These are phyloP conservation scores for Lutra lutra DNA, from an alignment of 2,797 vertebrate species.

Conservation along the genomic window DNA sequence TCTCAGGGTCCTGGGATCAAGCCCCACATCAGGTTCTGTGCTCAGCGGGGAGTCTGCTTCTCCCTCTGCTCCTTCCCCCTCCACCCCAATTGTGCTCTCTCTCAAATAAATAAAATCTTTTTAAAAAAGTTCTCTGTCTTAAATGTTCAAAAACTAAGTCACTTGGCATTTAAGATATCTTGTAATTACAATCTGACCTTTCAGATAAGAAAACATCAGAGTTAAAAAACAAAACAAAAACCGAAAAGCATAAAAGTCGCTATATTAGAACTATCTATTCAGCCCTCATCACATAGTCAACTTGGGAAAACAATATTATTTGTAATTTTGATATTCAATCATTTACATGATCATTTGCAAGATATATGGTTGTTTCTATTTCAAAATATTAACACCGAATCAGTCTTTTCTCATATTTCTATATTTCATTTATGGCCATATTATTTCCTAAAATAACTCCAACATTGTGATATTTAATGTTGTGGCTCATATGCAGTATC, in stretches of 20 bases:
- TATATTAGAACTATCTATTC: neutral
- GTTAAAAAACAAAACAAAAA: neutral
- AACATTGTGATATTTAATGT: neutral
- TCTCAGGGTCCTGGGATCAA: neutral
- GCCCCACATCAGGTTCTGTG: neutral
- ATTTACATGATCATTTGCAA: neutral
- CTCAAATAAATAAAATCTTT: neutral
- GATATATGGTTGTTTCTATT: neutral
- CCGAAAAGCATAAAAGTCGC: neutral
- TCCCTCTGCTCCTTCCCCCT: neutral
- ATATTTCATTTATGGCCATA: neutral
- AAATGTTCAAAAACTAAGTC: neutral
- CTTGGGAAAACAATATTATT: neutral
- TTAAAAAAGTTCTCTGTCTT: neutral
- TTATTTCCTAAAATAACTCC: conserved; percentile 40
- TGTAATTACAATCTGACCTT: neutral
- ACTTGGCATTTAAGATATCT: conserved; percentile 31
- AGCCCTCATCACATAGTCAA: neutral
- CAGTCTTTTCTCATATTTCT: neutral
- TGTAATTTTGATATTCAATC: neutral
- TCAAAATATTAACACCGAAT: neutral
- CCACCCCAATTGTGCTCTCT: neutral
- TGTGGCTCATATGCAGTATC: neutral
- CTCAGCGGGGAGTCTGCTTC: neutral
- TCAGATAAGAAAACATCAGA: neutral